A percentile compares a stretch with the other conserved stretches of the same genome.
These are phyloP conservation scores for Papilio machaon DNA, from an alignment of 1,140 invertebrate genomes.

Conservation along the genomic window DNA sequence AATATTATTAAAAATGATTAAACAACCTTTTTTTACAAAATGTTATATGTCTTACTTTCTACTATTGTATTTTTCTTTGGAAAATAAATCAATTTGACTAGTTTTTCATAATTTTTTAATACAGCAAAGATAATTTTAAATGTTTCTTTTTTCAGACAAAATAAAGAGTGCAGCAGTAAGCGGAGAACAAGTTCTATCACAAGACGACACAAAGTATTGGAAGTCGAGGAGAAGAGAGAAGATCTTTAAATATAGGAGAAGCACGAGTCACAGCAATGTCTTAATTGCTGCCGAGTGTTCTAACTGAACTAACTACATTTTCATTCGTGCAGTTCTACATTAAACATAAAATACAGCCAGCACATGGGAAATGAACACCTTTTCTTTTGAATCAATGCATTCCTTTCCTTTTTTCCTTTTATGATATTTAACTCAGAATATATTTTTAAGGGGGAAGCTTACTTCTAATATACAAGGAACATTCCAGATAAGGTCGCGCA, in stretches of 20 bases:
- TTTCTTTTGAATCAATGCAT: too few species aligned
- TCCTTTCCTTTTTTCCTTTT: too few species aligned
- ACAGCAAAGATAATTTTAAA: not conserved
- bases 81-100: too few species aligned
- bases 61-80: too few species aligned
- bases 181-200: conserved; percentile 63
- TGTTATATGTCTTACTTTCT: not conserved
- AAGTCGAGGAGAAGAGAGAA: conserved; percentile 73
- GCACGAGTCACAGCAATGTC: conserved; percentile 51
- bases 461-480: too few species aligned
- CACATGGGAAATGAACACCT: too few species aligned
- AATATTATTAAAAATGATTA: not conserved
- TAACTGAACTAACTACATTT: conserved; percentile 44
- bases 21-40: not conserved
- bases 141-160: conserved; percentile 63
- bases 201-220: conserved; percentile 67
- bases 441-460: too few species aligned
- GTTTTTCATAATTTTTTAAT: not conserved
- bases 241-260: conserved; percentile 69
- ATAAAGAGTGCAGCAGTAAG: conserved; percentile 53
- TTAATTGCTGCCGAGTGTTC: conserved; percentile 48
- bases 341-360: too few species aligned
- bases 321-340: not conserved
- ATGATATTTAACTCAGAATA: too few species aligned
- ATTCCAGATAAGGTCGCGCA: too few species aligned